Conservation (phyloP, 2,797 vertebrate genomes). For the Benthosema pterotum region DNA sequence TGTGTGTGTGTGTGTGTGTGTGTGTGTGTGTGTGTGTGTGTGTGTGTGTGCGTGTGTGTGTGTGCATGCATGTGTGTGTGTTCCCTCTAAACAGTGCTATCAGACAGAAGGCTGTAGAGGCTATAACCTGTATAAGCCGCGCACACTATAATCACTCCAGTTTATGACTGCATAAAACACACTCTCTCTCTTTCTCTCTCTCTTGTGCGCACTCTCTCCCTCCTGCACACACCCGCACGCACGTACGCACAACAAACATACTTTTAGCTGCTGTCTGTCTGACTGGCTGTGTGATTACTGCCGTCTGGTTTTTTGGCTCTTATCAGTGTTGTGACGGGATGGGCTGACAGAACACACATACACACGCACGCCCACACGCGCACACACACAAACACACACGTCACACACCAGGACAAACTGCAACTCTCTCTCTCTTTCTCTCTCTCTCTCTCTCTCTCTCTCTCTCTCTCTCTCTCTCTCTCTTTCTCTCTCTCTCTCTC, state of each 20-base stretch:
- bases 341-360: constrained; percentile 24
- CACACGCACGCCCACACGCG: constrained; percentile 25
- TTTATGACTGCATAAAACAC: constrained; percentile 66
- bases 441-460: no score
- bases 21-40: background rate
- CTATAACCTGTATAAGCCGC: constrained; percentile 53
- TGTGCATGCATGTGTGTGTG: constrained; percentile 20
- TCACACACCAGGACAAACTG: no score
- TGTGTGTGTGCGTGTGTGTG: constrained; percentile 1
- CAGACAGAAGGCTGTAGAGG: constrained; percentile 38
- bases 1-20: background rate
- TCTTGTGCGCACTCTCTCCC: constrained; percentile 19
- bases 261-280: constrained; percentile 57
- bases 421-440: background rate
- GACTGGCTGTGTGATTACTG: constrained; percentile 63
- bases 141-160: constrained; percentile 65
- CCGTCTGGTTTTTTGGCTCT: constrained; percentile 59
- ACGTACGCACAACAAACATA: constrained; percentile 35
- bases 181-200: constrained; percentile 16
- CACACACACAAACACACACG: constrained; percentile 11
- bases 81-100: constrained; percentile 31
- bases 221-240: background rate
- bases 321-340: constrained; percentile 60
- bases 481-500: no score
- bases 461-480: constrained; percentile 11